phyloP scores from a whole-genome alignment of 2,113 vertebrate species.

The Sakesphorus luctuosus region DNA sequence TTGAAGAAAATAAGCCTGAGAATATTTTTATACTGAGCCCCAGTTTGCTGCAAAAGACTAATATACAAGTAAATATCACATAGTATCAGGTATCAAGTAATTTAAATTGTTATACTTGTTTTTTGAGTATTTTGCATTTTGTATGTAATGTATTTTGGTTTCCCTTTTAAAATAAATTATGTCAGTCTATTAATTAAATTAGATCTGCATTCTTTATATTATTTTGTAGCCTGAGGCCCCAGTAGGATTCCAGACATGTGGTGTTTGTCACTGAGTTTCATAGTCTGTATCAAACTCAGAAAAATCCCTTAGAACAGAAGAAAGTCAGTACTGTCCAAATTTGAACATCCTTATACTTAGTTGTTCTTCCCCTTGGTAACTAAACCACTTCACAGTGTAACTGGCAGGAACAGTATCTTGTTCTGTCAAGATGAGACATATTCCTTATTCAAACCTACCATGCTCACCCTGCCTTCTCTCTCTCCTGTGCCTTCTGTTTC shows the following conservation, averaged over 20 bases:
- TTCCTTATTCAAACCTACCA: background rate
- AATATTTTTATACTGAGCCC: conserved; percentile 85
- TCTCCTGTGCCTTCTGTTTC: background rate
- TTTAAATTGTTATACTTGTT: conserved; percentile 21
- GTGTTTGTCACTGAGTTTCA: background rate
- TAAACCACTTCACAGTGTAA: background rate
- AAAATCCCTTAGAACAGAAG: background rate
- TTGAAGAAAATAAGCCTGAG: conserved; percentile 74
- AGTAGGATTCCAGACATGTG: background rate
- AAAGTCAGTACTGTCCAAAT: background rate
- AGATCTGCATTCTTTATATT: background rate
- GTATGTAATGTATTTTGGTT: background rate
- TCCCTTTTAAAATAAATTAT: background rate
- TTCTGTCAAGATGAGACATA: background rate
- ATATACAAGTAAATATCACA: conserved; percentile 87
- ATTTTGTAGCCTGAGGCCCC: background rate
- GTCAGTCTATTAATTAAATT: background rate
- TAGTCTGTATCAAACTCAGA: background rate
- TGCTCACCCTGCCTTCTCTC: background rate
- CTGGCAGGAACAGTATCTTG: background rate
- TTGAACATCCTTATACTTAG: background rate
- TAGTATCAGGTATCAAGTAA: conserved; percentile 67
- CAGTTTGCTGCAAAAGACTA: conserved; percentile 80
- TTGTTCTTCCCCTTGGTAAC: background rate
- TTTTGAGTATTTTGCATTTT: background rate